Evolutionary conservation across 2,113 vertebrate species (phyloP).

Genomic region (Ceyx margarethae): DNA sequence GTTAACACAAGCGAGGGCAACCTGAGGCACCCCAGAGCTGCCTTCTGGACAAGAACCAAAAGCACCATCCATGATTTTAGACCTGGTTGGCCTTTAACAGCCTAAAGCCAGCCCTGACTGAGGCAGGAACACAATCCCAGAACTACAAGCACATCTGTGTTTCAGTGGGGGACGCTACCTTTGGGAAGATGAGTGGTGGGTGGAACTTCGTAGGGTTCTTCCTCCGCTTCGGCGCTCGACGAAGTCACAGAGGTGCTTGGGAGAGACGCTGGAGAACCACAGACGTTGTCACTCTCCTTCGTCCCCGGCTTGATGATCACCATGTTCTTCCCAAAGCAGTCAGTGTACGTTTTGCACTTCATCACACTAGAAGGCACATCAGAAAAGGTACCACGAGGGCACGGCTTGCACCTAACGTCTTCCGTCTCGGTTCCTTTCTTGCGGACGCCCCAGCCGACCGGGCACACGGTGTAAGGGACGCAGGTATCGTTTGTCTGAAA

Average conservation of each 20-base stretch:
- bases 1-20: neutral
- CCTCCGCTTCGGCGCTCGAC: slow-evolving; percentile 7
- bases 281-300: slow-evolving; percentile 84
- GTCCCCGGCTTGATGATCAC: slow-evolving; percentile 80
- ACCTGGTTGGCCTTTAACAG: neutral
- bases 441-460: slow-evolving; percentile 85
- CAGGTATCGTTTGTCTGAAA: slow-evolving; percentile 81
- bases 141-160: neutral
- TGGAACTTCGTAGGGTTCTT: slow-evolving; percentile 55
- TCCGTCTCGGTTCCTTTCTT: slow-evolving; percentile 86
- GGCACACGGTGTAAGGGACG: slow-evolving; percentile 81
- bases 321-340: slow-evolving; percentile 85
- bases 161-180: slow-evolving; percentile 63
- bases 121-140: neutral
- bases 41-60: neutral
- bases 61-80: neutral
- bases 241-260: slow-evolving; percentile 30
- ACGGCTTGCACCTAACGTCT: slow-evolving; percentile 88
- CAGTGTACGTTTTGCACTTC: slow-evolving; percentile 85
- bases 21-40: neutral
- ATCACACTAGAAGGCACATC: slow-evolving; percentile 80
- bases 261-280: slow-evolving; percentile 70
- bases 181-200: slow-evolving; percentile 65
- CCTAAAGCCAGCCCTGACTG: neutral
- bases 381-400: slow-evolving; percentile 89